phyloP scores from a whole-genome alignment of 1,140 invertebrate genomes.

The Eciton burchellii region DNA sequence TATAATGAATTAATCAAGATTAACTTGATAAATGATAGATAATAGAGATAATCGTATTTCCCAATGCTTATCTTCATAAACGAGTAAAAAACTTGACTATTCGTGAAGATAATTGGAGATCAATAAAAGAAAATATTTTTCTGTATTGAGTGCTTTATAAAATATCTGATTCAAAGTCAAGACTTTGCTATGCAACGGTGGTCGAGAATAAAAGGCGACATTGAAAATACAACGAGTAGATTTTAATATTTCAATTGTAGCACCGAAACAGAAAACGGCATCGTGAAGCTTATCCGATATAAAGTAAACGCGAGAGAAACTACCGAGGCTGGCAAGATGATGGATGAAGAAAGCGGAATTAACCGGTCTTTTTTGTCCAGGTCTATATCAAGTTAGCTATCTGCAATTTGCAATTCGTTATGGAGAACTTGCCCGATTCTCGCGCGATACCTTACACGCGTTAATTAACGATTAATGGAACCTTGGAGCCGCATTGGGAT shows the following conservation, averaged over 20 bases:
- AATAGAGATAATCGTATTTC: background rate
- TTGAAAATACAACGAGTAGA: constrained; percentile 21
- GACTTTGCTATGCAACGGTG: background rate
- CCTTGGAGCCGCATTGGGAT: constrained; percentile 41
- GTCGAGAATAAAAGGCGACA: background rate
- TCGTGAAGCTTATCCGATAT: background rate
- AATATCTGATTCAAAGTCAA: background rate
- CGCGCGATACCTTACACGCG: constrained; percentile 10
- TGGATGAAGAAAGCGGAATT: constrained; percentile 10
- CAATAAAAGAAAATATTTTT: background rate
- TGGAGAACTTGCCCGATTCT: background rate
- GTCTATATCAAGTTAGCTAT: background rate
- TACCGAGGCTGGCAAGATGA: background rate
- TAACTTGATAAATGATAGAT: background rate
- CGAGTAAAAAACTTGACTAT: background rate
- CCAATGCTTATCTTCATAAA: background rate
- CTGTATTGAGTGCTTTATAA: background rate
- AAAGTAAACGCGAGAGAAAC: constrained; percentile 1
- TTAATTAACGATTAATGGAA: constrained; percentile 57
- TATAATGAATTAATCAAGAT: background rate
- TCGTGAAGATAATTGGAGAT: background rate
- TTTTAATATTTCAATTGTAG: background rate
- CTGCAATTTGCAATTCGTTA: constrained; percentile 39
- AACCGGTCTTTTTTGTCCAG: background rate
- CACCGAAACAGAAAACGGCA: background rate